phyloP scores from a whole-genome alignment of 1,140 invertebrate species.

The Drosophila teissieri region DNA sequence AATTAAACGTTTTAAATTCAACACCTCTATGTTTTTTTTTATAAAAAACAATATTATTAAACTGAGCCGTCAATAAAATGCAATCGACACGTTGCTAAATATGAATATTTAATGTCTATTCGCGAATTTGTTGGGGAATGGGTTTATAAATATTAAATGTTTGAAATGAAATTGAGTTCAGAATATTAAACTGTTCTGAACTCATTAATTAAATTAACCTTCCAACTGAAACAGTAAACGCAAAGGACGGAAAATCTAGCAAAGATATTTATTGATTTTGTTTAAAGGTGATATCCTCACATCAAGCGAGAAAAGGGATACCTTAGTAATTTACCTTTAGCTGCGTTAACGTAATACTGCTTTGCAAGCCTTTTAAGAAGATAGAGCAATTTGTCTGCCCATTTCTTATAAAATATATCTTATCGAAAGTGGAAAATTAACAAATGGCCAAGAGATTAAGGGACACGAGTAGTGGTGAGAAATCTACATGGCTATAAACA shows the following conservation, averaged over 20 bases:
- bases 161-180: no score
- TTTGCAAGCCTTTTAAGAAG: not conserved
- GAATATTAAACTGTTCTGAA: no score
- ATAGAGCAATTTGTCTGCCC: not conserved
- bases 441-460: slow-evolving; percentile 44
- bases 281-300: no score
- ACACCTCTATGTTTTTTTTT: not conserved
- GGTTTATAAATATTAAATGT: not conserved
- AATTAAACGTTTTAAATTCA: not conserved
- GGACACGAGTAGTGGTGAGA: slow-evolving; percentile 15
- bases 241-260: no score
- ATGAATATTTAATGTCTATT: not conserved
- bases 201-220: no score
- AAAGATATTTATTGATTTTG: no score
- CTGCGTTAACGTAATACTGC: no score
- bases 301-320: no score
- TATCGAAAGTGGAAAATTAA: slow-evolving; percentile 38
- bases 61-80: not conserved
- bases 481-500: slow-evolving; percentile 45
- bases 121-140: no score
- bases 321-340: not conserved
- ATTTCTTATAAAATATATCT: slow-evolving; percentile 1
- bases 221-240: no score
- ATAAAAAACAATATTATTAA: not conserved
- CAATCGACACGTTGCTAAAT: not conserved